Conservation (phyloP, 2,113 vertebrate genomes). For the Seriola rivoliana region DNA sequence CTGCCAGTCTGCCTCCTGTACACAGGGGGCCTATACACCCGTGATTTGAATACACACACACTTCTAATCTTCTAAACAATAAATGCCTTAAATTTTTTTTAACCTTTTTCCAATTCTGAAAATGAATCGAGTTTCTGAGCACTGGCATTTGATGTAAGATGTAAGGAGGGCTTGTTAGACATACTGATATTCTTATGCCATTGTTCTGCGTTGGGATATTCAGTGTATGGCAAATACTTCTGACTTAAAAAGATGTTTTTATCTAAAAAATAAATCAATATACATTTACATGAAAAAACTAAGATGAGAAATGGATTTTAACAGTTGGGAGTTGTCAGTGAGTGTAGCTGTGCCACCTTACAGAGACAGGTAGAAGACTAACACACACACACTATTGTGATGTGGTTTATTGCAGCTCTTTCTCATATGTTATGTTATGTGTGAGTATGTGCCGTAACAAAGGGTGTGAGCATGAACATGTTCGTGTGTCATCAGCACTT, state of each 20-base stretch:
- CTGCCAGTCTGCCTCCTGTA: constrained; percentile 77
- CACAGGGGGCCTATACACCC: constrained; percentile 63
- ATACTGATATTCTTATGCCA: background rate
- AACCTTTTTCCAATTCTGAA: background rate
- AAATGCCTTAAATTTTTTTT: constrained; percentile 15
- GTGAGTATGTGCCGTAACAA: background rate
- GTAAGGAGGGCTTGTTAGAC: background rate
- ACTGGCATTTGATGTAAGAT: background rate
- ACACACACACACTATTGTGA: background rate
- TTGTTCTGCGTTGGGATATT: background rate
- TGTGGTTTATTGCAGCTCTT: constrained; percentile 13
- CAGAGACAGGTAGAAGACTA: background rate
- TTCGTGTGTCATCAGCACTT: constrained; percentile 74
- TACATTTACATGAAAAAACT: background rate
- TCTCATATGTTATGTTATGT: background rate
- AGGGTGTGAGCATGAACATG: constrained; percentile 7
- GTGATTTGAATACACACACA: constrained; percentile 54
- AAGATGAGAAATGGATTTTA: background rate
- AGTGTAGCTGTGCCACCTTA: background rate
- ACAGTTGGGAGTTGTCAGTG: background rate
- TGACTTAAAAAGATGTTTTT: too few relatives aligned
- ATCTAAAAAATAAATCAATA: background rate
- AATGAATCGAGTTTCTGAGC: background rate
- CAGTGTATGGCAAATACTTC: background rate
- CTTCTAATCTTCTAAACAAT: constrained; percentile 50